Percentiles rank a stretch among this genome's conserved stretches.
These are phyloP conservation scores for Engystomops pustulosus DNA, from an alignment of 2,113 vertebrate species.

Conservation along the genomic window DNA sequence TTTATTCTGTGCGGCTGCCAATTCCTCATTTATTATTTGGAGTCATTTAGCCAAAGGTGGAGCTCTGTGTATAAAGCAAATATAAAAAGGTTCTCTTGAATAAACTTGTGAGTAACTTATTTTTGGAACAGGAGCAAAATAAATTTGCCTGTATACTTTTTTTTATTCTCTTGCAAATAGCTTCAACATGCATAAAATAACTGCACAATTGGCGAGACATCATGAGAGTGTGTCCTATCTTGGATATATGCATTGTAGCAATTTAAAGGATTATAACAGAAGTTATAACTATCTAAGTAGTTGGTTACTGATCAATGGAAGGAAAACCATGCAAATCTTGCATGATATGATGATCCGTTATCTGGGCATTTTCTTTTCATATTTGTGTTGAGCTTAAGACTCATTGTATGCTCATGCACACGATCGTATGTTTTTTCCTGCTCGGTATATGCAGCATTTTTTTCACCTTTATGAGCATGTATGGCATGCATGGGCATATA, in stretches of 20 bases:
- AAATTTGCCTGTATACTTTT: conserved; percentile 9
- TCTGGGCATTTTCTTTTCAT: too few species aligned
- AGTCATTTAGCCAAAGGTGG: conserved; percentile 66
- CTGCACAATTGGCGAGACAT: neutral
- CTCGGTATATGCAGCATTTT: too few species aligned
- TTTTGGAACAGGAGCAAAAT: conserved; percentile 44
- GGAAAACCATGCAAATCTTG: too few species aligned
- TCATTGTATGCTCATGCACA: too few species aligned
- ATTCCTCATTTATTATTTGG: conserved; percentile 64
- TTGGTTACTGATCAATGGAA: too few species aligned
- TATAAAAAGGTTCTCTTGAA: conserved; percentile 66
- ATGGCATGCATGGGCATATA: too few species aligned
- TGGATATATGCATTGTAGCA: neutral
- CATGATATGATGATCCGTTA: too few species aligned
- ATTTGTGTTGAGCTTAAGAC: too few species aligned
- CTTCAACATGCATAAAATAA: conserved; percentile 10
- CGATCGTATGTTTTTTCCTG: too few species aligned
- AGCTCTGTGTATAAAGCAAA: conserved; percentile 64
- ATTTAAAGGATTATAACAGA: neutral
- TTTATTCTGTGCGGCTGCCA: conserved; percentile 67
- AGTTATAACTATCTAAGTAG: neutral
- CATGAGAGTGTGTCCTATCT: neutral
- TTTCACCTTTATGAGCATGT: too few species aligned
- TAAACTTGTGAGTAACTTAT: conserved; percentile 60
- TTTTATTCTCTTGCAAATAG: conserved; percentile 5